These are phyloP conservation scores for Leistus spinibarbis DNA, from an alignment of 2,888 invertebrate species.

Conservation along the genomic window DNA sequence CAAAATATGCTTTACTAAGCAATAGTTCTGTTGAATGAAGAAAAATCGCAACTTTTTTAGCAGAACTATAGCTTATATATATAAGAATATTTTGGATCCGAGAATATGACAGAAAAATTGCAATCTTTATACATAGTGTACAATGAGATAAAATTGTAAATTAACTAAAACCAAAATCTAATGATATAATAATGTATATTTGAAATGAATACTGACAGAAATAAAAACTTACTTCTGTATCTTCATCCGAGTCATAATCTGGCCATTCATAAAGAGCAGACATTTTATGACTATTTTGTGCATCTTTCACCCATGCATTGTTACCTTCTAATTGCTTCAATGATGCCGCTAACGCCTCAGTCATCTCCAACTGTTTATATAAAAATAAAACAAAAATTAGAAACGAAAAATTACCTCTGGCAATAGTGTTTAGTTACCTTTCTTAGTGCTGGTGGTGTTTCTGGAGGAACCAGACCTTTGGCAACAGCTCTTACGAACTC, in stretches of 20 bases:
- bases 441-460: slow-evolving; percentile 66
- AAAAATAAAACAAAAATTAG: slow-evolving; percentile 5
- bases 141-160: no score
- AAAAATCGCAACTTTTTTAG: no score
- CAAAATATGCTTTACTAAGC: no score
- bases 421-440: slow-evolving; percentile 54
- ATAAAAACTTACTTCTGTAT: slow-evolving; percentile 53
- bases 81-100: no score
- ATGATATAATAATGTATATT: background rate
- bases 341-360: slow-evolving; percentile 51
- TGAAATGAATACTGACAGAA: background rate
- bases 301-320: slow-evolving; percentile 59
- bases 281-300: slow-evolving; percentile 19
- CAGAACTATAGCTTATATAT: no score
- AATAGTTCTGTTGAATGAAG: no score
- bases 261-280: slow-evolving; percentile 62
- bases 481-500: slow-evolving; percentile 68
- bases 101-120: no score
- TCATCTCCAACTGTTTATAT: slow-evolving; percentile 53
- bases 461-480: slow-evolving; percentile 63
- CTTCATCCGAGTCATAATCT: slow-evolving; percentile 63
- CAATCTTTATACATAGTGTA: no score
- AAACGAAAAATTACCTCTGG: background rate
- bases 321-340: slow-evolving; percentile 32
- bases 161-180: no score